Evolutionary conservation across 2,888 invertebrate species (phyloP).

Genomic region (Stenodema calcarata): DNA sequence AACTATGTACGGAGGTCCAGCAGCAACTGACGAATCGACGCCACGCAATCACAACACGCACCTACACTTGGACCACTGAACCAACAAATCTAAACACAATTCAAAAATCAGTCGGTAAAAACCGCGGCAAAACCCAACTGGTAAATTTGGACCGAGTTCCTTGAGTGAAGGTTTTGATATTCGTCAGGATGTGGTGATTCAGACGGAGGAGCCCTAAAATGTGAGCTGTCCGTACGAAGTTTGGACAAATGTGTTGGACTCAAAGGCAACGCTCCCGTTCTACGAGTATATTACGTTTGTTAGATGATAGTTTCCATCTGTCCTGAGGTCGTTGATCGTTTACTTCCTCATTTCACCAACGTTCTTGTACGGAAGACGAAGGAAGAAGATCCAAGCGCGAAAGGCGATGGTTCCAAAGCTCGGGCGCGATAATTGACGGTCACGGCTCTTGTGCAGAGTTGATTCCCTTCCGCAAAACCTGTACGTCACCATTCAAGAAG

Average conservation of each 20-base stretch:
- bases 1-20: too few species aligned
- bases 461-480: conserved; percentile 1
- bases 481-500: not conserved
- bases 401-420: conserved; percentile 7
- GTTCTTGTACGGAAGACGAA: not conserved
- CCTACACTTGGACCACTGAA: too few species aligned
- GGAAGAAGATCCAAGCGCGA: not conserved
- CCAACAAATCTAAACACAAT: too few species aligned
- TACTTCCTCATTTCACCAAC: not conserved
- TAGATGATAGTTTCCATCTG: not conserved
- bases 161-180: too few species aligned
- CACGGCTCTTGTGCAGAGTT: not conserved
- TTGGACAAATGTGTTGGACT: not conserved
- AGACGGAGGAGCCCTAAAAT: too few species aligned
- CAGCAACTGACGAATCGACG: too few species aligned
- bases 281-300: not conserved
- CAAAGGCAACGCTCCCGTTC: not conserved
- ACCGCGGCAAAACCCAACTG: too few species aligned
- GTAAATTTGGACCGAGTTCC: too few species aligned
- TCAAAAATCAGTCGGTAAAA: too few species aligned
- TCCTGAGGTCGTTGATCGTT: not conserved
- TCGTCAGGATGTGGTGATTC: too few species aligned
- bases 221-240: too few species aligned
- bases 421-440: conserved; percentile 1
- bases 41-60: too few species aligned